These are phyloP conservation scores for Pseudomyrmex dendroicus DNA, from an alignment of 1,140 invertebrate species.

Conservation along the genomic window DNA sequence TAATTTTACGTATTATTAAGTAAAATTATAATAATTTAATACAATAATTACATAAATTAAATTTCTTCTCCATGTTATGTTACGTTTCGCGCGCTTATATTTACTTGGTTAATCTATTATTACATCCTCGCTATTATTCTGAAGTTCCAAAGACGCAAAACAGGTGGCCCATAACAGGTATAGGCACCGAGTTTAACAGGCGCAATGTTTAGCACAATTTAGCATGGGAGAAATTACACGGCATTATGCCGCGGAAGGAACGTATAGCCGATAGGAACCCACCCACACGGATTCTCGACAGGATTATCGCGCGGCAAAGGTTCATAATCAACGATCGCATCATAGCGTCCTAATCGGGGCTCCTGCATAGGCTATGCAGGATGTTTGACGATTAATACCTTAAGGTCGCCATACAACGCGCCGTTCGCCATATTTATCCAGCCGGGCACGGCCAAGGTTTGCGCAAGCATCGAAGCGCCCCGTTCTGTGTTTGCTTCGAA, in stretches of 20 bases:
- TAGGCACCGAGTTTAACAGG: slow-evolving; percentile 34
- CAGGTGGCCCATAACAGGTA: slow-evolving; percentile 41
- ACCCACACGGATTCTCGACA: neutral
- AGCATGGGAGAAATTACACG: slow-evolving; percentile 52
- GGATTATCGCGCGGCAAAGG: slow-evolving; percentile 50
- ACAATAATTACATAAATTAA: too few species aligned
- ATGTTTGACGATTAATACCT: slow-evolving; percentile 61
- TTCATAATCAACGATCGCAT: slow-evolving; percentile 60
- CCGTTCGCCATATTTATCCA: slow-evolving; percentile 47
- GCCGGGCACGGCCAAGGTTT: slow-evolving; percentile 51
- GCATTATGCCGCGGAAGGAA: slow-evolving; percentile 48
- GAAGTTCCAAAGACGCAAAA: neutral
- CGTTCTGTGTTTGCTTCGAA: slow-evolving; percentile 55
- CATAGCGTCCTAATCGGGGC: slow-evolving; percentile 47
- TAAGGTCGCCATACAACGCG: slow-evolving; percentile 43
- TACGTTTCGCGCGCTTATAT: too few species aligned
- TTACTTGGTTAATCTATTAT: neutral
- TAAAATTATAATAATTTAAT: too few species aligned
- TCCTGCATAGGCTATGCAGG: slow-evolving; percentile 30
- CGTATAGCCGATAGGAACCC: slow-evolving; percentile 10
- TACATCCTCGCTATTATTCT: neutral
- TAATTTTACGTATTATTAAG: too few species aligned
- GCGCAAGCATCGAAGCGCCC: slow-evolving; percentile 47
- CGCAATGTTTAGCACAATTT: slow-evolving; percentile 54
- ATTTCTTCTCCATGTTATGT: too few species aligned